Percentiles rank a stretch among this genome's conserved stretches.
Conservation (phyloP, 2,797 vertebrate genomes). For the Bradypodion pumilum region DNA sequence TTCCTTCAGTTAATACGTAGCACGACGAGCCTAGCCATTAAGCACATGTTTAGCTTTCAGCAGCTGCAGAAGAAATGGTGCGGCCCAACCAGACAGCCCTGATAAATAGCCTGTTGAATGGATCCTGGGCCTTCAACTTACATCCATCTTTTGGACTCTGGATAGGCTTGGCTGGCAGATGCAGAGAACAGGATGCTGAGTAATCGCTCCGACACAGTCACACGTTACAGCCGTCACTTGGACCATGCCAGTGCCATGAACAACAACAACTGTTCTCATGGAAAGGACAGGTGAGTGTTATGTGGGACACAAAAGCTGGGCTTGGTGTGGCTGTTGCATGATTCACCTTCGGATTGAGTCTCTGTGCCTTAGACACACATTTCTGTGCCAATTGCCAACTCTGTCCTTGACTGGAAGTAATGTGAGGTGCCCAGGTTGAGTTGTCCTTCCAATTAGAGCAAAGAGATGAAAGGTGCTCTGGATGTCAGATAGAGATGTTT, state of each 20-base stretch:
- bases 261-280: constrained; percentile 82
- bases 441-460: not conserved
- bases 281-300: constrained; percentile 80
- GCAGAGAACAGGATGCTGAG: constrained; percentile 79
- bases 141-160: not conserved
- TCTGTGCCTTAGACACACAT: not conserved
- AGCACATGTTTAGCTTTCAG: not conserved
- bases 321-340: not conserved
- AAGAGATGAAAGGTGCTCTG: too few species aligned
- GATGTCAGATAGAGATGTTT: too few species aligned
- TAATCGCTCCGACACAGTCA: constrained; percentile 61
- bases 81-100: not conserved
- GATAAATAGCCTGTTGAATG: not conserved
- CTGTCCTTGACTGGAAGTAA: not conserved
- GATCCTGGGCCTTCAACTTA: not conserved
- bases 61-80: not conserved
- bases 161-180: constrained; percentile 84
- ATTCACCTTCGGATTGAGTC: not conserved
- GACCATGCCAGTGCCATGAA: constrained; percentile 73
- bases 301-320: too few species aligned
- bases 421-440: not conserved
- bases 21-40: not conserved
- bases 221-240: constrained; percentile 72
- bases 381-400: not conserved
- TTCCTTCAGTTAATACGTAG: not conserved